Percentiles rank a stretch among this genome's conserved stretches.
Conservation (phyloP, 1,140 invertebrate species). For the Xylocopa sonorina region DNA sequence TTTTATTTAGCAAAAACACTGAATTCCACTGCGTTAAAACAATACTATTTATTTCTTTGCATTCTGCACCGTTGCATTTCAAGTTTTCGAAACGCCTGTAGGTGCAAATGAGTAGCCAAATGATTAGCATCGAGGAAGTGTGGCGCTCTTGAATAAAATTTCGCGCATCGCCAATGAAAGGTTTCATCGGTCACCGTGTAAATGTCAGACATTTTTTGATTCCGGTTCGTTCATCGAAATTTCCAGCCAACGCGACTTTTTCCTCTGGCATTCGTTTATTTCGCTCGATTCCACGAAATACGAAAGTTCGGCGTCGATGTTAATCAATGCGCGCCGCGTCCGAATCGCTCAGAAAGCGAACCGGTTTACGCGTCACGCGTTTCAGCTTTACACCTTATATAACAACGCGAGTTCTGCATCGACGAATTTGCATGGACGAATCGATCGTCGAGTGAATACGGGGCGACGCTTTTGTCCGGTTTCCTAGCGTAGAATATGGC, state of each 20-base stretch:
- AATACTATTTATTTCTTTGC: too few species aligned
- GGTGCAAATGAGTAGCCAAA: too few species aligned
- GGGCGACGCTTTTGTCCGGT: conserved; percentile 24
- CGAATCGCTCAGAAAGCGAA: background rate
- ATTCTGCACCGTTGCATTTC: too few species aligned
- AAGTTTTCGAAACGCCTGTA: too few species aligned
- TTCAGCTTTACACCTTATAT: conserved; percentile 36
- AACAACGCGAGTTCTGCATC: background rate
- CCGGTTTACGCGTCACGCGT: conserved; percentile 35
- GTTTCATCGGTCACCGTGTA: too few species aligned
- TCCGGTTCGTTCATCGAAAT: background rate
- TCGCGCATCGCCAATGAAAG: too few species aligned
- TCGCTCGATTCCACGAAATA: conserved; percentile 1
- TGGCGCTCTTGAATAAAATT: too few species aligned
- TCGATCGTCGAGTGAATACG: conserved; percentile 30
- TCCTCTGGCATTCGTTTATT: conserved; percentile 18
- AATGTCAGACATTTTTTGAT: background rate
- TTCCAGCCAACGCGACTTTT: background rate
- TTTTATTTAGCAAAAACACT: too few species aligned
- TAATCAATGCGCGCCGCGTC: conserved; percentile 27
- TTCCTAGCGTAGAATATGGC: background rate
- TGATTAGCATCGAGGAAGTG: too few species aligned
- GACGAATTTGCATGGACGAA: conserved; percentile 44
- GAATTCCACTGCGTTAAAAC: too few species aligned
- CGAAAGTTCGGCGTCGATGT: conserved; percentile 30